Evolutionary conservation across 2,888 invertebrate species (phyloP).

Genomic region (Listrodromus nycthemerus): DNA sequence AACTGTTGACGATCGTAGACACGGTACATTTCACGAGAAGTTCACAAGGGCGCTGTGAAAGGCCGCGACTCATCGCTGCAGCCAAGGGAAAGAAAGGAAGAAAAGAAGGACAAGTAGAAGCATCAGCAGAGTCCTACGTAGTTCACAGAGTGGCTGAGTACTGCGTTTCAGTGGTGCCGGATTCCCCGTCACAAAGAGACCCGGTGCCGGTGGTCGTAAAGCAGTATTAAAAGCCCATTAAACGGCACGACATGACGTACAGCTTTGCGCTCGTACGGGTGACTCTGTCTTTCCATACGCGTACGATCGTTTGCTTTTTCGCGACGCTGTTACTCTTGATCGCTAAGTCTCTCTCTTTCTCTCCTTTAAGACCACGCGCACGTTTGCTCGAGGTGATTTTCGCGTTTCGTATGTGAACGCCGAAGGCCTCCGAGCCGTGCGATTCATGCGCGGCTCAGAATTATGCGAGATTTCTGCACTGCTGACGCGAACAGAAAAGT

Average conservation of each 20-base stretch:
- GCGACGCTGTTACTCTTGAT: slow-evolving; percentile 35
- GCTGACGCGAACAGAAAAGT: slow-evolving; percentile 45
- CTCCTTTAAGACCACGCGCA: background rate
- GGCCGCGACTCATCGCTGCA: slow-evolving; percentile 45
- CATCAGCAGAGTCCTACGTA: slow-evolving; percentile 54
- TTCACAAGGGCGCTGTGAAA: slow-evolving; percentile 36
- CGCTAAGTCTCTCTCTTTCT: background rate
- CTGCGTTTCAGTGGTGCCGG: slow-evolving; percentile 20
- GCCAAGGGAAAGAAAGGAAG: slow-evolving; percentile 7
- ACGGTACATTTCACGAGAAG: slow-evolving; percentile 12
- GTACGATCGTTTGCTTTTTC: slow-evolving; percentile 35
- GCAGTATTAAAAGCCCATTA: slow-evolving; percentile 80
- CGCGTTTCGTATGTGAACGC: slow-evolving; percentile 8
- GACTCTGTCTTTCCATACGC: slow-evolving; percentile 63
- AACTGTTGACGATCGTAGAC: background rate
- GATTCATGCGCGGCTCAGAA: slow-evolving; percentile 22
- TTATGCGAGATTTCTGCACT: slow-evolving; percentile 21
- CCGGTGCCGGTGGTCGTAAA: slow-evolving; percentile 71
- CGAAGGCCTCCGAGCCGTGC: slow-evolving; percentile 9
- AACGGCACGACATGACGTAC: slow-evolving; percentile 78
- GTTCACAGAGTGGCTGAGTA: slow-evolving; percentile 35
- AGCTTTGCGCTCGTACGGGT: slow-evolving; percentile 73
- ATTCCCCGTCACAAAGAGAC: slow-evolving; percentile 57
- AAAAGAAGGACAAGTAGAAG: slow-evolving; percentile 29
- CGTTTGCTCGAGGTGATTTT: slow-evolving; percentile 34